phyloP scores from a whole-genome alignment of 2,888 invertebrate genomes.

The Suillia variegata region DNA sequence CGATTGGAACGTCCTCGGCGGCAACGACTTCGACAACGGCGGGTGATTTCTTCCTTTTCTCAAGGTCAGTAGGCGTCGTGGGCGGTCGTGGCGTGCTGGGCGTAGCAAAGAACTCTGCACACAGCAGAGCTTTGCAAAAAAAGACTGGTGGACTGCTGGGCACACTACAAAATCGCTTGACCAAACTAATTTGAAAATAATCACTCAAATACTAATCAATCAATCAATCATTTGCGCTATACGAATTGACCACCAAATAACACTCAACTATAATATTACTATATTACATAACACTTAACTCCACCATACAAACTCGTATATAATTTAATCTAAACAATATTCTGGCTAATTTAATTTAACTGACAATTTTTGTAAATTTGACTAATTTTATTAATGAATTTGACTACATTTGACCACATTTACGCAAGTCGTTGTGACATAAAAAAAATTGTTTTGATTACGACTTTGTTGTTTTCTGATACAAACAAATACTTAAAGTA shows the following conservation, averaged over 20 bases:
- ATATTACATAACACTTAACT: slow-evolving; percentile 8
- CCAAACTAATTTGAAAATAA: slow-evolving; percentile 46
- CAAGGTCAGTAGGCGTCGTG: slow-evolving; percentile 54
- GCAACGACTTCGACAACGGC: slow-evolving; percentile 29
- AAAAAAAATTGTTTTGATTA: too few species aligned
- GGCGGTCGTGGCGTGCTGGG: slow-evolving; percentile 22
- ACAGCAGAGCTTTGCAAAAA: slow-evolving; percentile 39
- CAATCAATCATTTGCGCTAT: background rate
- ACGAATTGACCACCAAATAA: background rate
- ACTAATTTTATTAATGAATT: too few species aligned
- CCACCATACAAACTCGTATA: slow-evolving; percentile 25
- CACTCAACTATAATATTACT: background rate
- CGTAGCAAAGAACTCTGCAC: slow-evolving; percentile 25
- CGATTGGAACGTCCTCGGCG: background rate
- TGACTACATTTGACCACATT: too few species aligned
- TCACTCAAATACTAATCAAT: background rate
- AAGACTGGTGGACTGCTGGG: slow-evolving; percentile 43
- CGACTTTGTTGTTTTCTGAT: too few species aligned
- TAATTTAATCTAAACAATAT: background rate
- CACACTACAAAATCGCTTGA: slow-evolving; percentile 54
- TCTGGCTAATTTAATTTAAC: background rate
- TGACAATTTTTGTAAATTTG: too few species aligned
- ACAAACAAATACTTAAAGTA: too few species aligned
- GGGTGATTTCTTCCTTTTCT: slow-evolving; percentile 59
- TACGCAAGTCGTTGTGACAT: too few species aligned